These are phyloP conservation scores for Pocillopora meandrina DNA, from an alignment of 92 coral and sea anemone species.

Conservation along the genomic window DNA sequence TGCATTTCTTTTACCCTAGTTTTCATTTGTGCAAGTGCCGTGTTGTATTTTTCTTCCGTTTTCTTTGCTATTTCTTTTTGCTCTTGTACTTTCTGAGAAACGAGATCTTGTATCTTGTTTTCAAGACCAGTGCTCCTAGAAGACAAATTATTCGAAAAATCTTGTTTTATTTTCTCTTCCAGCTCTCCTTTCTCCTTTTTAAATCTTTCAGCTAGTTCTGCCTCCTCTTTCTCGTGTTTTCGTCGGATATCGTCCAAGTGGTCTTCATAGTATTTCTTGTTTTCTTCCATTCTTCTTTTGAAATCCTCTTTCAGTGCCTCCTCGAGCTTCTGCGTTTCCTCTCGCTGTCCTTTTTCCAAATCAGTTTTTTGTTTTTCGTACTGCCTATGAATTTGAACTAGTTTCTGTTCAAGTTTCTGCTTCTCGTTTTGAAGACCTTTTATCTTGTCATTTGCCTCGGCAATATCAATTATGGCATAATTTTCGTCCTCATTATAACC, in stretches of 20 bases:
- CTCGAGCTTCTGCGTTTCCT: slow-evolving; percentile 45
- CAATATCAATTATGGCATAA: slow-evolving; percentile 18
- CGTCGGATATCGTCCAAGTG: slow-evolving; percentile 51
- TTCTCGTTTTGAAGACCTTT: slow-evolving; percentile 51
- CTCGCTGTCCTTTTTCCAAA: slow-evolving; percentile 25
- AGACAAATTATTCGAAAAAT: slow-evolving; percentile 55
- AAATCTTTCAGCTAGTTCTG: slow-evolving; percentile 58
- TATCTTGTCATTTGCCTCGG: slow-evolving; percentile 59
- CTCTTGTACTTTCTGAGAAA: slow-evolving; percentile 52
- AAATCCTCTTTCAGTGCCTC: slow-evolving; percentile 46
- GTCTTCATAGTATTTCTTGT: slow-evolving; percentile 58
- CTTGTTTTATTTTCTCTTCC: slow-evolving; percentile 66
- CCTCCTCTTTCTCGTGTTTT: slow-evolving; percentile 61
- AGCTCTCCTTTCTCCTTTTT: slow-evolving; percentile 64
- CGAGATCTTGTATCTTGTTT: slow-evolving; percentile 56
- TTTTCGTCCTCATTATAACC: slow-evolving; percentile 13
- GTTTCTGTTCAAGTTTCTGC: slow-evolving; percentile 43
- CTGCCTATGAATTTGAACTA: slow-evolving; percentile 33
- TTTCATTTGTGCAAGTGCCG: slow-evolving; percentile 41
- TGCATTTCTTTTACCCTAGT: slow-evolving; percentile 48
- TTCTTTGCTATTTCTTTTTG: slow-evolving; percentile 56
- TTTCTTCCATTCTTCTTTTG: slow-evolving; percentile 48
- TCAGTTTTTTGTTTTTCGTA: slow-evolving; percentile 46
- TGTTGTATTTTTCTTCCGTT: slow-evolving; percentile 39
- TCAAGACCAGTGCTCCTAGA: slow-evolving; percentile 54